Percentiles rank a stretch among this genome's conserved stretches.
These are phyloP conservation scores for Alectoris magna DNA, from an alignment of 2,797 vertebrate genomes.

Conservation along the genomic window DNA sequence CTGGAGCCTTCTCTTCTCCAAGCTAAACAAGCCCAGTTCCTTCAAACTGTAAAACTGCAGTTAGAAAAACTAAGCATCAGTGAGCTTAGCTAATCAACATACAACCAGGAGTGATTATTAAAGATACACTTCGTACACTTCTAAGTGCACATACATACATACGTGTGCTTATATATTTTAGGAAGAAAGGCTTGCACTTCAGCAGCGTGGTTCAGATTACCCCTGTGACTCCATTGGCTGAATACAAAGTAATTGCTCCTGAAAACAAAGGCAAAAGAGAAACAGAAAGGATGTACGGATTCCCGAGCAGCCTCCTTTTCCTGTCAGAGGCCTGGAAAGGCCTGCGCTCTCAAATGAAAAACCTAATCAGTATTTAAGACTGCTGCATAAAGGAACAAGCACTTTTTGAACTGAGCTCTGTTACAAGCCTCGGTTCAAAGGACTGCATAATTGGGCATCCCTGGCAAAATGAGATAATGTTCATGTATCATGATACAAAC, in stretches of 20 bases:
- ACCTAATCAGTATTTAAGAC: not conserved
- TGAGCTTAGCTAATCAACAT: not conserved
- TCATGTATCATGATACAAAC: not conserved
- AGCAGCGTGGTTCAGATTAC: not conserved
- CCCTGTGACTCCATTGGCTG: not conserved
- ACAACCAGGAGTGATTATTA: not conserved
- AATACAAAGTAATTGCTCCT: not conserved
- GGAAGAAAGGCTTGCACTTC: not conserved
- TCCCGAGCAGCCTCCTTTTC: not conserved
- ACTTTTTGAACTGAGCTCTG: not conserved
- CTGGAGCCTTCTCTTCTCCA: no score
- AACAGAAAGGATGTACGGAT: not conserved
- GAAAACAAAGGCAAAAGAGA: constrained; percentile 25
- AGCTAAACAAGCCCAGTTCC: no score
- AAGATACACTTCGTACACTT: not conserved
- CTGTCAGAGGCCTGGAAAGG: not conserved
- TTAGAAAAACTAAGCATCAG: not conserved
- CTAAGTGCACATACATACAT: not conserved
- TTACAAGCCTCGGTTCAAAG: not conserved
- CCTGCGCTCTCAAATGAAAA: not conserved
- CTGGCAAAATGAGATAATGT: not conserved
- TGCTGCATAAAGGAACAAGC: not conserved
- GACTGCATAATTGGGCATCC: not conserved
- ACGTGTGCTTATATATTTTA: not conserved
- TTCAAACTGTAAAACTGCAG: not conserved